These are phyloP conservation scores for Ephialtes manifestator DNA, from an alignment of 2,888 invertebrate genomes.

Conservation along the genomic window DNA sequence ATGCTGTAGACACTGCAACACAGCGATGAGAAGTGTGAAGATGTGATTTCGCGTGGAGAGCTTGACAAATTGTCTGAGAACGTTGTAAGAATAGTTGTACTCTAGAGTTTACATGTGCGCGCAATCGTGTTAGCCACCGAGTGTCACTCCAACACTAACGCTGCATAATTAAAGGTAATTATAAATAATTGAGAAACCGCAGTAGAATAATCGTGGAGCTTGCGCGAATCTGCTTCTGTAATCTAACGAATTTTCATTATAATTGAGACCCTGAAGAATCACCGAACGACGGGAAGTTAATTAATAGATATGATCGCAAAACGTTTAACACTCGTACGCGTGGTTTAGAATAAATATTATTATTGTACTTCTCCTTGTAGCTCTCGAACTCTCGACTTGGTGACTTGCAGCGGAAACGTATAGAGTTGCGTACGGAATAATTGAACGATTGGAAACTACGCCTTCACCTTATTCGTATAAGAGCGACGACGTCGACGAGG, in stretches of 20 bases:
- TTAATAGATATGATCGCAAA: constrained; percentile 21
- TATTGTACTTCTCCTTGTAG: constrained; percentile 29
- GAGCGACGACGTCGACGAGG: constrained; percentile 25
- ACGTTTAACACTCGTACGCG: constrained; percentile 22
- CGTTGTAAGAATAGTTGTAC: constrained; percentile 68
- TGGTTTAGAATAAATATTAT: constrained; percentile 34
- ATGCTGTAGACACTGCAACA: neutral
- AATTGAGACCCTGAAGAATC: constrained; percentile 18
- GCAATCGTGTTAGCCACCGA: constrained; percentile 22
- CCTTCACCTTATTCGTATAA: constrained; percentile 65
- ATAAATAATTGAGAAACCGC: constrained; percentile 71
- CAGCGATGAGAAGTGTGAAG: constrained; percentile 8
- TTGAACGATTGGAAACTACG: constrained; percentile 68
- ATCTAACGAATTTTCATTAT: constrained; percentile 17
- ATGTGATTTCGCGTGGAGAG: constrained; percentile 47
- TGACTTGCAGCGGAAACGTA: constrained; percentile 63
- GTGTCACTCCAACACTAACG: constrained; percentile 33
- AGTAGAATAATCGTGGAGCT: constrained; percentile 24
- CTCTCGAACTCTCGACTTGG: constrained; percentile 11
- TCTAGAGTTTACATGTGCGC: neutral
- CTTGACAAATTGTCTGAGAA: constrained; percentile 78
- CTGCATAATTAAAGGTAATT: constrained; percentile 74
- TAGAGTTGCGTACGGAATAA: constrained; percentile 66
- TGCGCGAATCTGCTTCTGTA: neutral
- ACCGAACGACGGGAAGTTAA: constrained; percentile 20